These are phyloP conservation scores for Epizoanthus rinbou DNA, from an alignment of 92 coral and sea anemone species.

Conservation along the genomic window DNA sequence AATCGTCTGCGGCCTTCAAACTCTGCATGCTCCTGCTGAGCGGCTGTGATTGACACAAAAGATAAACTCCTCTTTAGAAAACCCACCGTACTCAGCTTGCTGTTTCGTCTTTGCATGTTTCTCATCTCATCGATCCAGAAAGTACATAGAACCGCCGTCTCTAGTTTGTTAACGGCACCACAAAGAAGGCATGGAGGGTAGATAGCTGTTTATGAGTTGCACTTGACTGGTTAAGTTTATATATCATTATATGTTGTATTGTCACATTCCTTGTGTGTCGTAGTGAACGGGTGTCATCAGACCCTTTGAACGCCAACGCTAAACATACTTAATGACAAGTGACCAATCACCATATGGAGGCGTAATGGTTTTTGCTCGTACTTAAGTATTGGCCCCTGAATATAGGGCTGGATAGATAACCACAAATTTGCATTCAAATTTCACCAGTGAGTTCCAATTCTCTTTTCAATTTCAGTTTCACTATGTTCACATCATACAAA, in stretches of 20 bases:
- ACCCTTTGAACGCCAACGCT: constrained; percentile 16
- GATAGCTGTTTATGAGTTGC: constrained; percentile 36
- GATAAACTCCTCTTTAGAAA: constrained; percentile 23
- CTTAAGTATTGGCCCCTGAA: constrained; percentile 15
- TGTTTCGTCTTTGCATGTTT: not conserved
- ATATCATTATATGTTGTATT: constrained; percentile 25
- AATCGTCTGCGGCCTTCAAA: constrained; percentile 9
- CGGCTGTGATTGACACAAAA: not conserved
- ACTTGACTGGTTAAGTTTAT: constrained; percentile 21
- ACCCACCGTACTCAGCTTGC: constrained; percentile 4
- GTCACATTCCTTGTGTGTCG: not conserved
- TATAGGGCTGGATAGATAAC: too few species aligned
- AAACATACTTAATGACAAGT: constrained; percentile 7
- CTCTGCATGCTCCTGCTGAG: not conserved
- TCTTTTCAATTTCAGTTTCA: too few species aligned
- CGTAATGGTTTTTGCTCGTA: not conserved
- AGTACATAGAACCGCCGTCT: not conserved
- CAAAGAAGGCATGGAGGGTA: not conserved
- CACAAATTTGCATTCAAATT: too few species aligned
- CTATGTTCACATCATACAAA: too few species aligned
- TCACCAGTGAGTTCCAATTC: too few species aligned
- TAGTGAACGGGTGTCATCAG: not conserved
- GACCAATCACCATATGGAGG: constrained; percentile 11
- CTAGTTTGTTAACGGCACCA: not conserved
- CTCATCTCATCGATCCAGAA: not conserved